Base-by-base conservation (phyloP, 2,797 vertebrate species). In the Cetoscarus ocellatus region DNA sequence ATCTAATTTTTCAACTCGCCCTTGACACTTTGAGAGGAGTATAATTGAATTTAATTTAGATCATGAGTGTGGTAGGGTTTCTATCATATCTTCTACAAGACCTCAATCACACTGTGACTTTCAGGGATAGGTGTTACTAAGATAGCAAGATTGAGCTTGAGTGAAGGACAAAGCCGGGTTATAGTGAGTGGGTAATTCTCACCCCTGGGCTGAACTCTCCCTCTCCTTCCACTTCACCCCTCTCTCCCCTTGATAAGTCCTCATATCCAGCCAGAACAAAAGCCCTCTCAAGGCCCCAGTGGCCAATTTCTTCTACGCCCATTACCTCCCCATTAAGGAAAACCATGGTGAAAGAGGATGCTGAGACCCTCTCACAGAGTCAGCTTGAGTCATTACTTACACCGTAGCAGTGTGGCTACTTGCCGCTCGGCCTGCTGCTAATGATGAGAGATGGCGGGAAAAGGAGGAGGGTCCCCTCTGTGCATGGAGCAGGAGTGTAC, bases 381-480 rank as follows among this genome's bases (percentile, higher is more conserved):
- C 66, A 73, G 63, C 51, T 56, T 56, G 55, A 80, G 64, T 84
- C 85, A 89, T 90, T 86, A 85, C 82, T 86, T 70, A 60, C 67
- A 76, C 74, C 74, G 52, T 57, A 49, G 83, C 88, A 73, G 77
- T 73, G 73, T 58, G n/a, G 53, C 62, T 61, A 45, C 80, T 85
- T 82, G 76, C 84, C 77, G 80, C 88, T 75, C 62, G 57, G 68
- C 73, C 76, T 80, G 80, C 77, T 84, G 77, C 86, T 91, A 88
- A 93, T 91, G 83, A 90, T 89, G 85, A 92, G 73, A 59, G 76
- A 91, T 91, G 85, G 73, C 75, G 77, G 72, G 70, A 81, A 77
- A 83, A 82, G 76, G 73, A 88, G 74, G 86, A 92, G 87, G 85
- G 86, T 86, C 84, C 83, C 85, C 76, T 84, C 82, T 80, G 83